These are phyloP conservation scores for Artemia sp. DNA, from an alignment of 2,888 invertebrate species.

Conservation along the genomic window DNA sequence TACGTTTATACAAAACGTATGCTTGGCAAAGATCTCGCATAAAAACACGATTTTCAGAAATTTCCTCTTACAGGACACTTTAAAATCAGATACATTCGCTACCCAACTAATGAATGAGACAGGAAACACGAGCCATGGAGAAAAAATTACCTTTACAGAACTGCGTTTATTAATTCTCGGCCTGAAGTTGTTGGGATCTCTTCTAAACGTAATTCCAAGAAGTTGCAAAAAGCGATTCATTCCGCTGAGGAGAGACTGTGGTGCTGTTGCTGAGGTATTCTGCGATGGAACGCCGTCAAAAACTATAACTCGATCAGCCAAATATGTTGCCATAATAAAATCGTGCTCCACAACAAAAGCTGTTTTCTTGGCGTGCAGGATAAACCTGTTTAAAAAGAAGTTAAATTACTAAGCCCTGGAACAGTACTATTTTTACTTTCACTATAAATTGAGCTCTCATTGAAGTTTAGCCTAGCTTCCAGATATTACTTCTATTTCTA, in stretches of 20 bases:
- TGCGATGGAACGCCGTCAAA: constrained; percentile 90
- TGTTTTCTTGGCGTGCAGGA: constrained; percentile 96
- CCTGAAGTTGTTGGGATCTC: constrained; percentile 96
- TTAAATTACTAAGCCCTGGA: too few species aligned
- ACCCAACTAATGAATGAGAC: too few species aligned
- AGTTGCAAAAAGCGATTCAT: constrained; percentile 95
- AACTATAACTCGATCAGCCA: constrained; percentile 94
- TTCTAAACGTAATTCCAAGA: constrained; percentile 88
- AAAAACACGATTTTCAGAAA: too few species aligned
- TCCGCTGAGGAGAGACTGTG: constrained; percentile 75
- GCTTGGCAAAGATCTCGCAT: too few species aligned
- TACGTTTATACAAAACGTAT: too few species aligned
- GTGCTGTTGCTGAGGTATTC: constrained; percentile 69
- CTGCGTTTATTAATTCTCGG: constrained; percentile 93
- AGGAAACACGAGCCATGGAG: too few species aligned
- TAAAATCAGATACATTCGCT: too few species aligned
- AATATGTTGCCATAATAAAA: constrained; percentile 99
- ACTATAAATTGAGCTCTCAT: too few species aligned
- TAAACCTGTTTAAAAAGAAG: constrained; percentile 44
- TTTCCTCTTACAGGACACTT: too few species aligned
- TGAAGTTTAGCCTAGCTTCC: too few species aligned
- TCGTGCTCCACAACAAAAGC: constrained; percentile 99
- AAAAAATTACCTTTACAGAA: constrained; percentile 62
- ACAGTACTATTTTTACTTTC: too few species aligned
- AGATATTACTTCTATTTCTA: too few species aligned